phyloP scores from a whole-genome alignment of 2,113 vertebrate genomes.

The Plecturocebus donacophilus region DNA sequence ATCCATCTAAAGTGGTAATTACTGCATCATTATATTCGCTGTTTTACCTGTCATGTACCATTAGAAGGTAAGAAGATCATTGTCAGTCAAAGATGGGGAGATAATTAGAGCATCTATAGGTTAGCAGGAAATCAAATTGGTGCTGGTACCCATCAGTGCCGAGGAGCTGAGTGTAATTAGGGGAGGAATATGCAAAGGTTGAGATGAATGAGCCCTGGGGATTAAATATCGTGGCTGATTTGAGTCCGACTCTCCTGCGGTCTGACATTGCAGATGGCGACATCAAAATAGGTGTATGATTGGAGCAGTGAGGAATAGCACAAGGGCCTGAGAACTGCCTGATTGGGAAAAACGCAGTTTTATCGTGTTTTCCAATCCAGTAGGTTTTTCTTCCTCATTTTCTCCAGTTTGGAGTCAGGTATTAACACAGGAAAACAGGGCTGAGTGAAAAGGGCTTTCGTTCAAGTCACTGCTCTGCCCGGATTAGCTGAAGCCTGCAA shows the following conservation, averaged over 20 bases:
- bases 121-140: conserved; percentile 67
- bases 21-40: conserved; percentile 58
- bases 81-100: conserved; percentile 64
- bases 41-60: conserved; percentile 60
- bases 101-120: conserved; percentile 74
- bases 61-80: conserved; percentile 74
- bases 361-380: not conserved
- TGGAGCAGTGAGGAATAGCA: not conserved
- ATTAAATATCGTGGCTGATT: conserved; percentile 21
- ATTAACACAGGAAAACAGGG: not conserved
- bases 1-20: conserved; percentile 61
- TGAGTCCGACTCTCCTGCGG: not conserved
- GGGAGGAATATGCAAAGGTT: conserved; percentile 37
- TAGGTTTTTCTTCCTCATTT: not conserved
- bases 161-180: not conserved
- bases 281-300: not conserved
- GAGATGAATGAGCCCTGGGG: not conserved
- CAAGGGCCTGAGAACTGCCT: not conserved
- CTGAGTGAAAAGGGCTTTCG: not conserved
- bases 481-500: not conserved
- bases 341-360: not conserved
- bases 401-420: not conserved
- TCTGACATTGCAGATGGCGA: conserved; percentile 13
- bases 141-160: conserved; percentile 34
- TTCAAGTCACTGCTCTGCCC: not conserved